These are phyloP conservation scores for Hedychridium roseum DNA, from an alignment of 2,888 invertebrate genomes.

Conservation along the genomic window DNA sequence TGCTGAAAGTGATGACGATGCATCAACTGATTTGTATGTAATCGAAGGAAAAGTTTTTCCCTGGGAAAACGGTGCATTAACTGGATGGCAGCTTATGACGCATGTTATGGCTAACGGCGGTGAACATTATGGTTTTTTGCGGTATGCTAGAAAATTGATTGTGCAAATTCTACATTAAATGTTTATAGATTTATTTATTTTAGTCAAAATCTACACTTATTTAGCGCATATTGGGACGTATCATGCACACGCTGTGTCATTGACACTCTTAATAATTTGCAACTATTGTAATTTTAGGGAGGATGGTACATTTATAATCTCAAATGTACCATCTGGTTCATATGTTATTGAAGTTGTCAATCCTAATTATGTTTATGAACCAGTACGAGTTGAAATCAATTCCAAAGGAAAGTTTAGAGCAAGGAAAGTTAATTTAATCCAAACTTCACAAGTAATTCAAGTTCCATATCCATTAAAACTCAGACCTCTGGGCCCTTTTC, in stretches of 20 bases:
- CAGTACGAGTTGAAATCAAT: conserved; percentile 95
- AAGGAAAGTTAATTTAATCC: conserved; percentile 91
- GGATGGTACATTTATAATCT: conserved; percentile 90
- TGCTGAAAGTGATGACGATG: conserved; percentile 62
- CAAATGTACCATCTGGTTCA: conserved; percentile 89
- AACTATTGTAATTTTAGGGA: conserved; percentile 68
- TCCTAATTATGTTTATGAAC: conserved; percentile 92
- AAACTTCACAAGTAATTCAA: conserved; percentile 88
- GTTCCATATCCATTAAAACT: conserved; percentile 92
- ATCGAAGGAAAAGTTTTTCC: conserved; percentile 86
- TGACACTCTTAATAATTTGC: no score
- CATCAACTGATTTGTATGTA: conserved; percentile 70
- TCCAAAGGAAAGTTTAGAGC: conserved; percentile 97
- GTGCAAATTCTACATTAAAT: no score
- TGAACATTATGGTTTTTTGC: conserved; percentile 84
- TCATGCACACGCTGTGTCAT: no score
- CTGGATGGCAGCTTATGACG: conserved; percentile 80
- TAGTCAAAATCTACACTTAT: no score
- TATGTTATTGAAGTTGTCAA: conserved; percentile 93
- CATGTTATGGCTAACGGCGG: conserved; percentile 88
- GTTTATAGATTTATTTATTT: no score
- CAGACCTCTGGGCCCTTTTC: conserved; percentile 81
- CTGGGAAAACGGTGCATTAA: conserved; percentile 69
- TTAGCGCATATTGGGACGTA: no score
- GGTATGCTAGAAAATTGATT: no score